Base-by-base conservation (phyloP, 2,888 invertebrate species). In the Rhaphigaster nebulosa region DNA sequence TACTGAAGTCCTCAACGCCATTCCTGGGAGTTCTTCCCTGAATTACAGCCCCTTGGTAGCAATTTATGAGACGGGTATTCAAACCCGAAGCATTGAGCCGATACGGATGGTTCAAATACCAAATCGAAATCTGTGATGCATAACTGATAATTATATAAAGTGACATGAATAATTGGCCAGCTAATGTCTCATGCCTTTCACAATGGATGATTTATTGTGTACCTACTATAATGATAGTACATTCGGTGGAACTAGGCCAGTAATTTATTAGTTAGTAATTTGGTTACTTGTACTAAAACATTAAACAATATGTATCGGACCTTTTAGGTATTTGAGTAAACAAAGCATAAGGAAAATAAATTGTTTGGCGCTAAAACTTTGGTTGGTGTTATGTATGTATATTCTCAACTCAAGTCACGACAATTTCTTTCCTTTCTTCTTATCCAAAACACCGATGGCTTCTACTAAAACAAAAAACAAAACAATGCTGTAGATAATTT, bases 1-100 rank as follows among this genome's bases (percentile, higher is more conserved):
- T 76, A 76, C 34, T 38, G 70, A 38, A 76, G 70, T 76, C 34
- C 70, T 76, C 70, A 76, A 76, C 38, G 34, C 38, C 70, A 76
- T 76, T 76, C 70, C 70, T 4, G 1, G 70, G 34, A 76, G 70
- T 76, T 76, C 70, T 76, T 38, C 70, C 6, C 38, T 76, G 34
- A 34, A 76, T 76, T 76, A 76, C 34, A 12, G 70, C 6, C 70
- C 20, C 6, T 76, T 38, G 34, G 34, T 38, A 34, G 38, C 70
- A 76, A 76, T 76, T 76, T 76, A 76, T 76, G 34, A 8, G 70
- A 76, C 38, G 34, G 34, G 23, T 76, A 38, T 76, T 38, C 70
- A 8, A 38, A 38, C 70, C 20, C 20, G 34, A 76, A 38, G 38
- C 34, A 38, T 76, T 20, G 0, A 38, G 34, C 8, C 34, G 70